Base-by-base conservation (phyloP, 92 coral and sea anemone species). In the Phymanthus crucifer region DNA sequence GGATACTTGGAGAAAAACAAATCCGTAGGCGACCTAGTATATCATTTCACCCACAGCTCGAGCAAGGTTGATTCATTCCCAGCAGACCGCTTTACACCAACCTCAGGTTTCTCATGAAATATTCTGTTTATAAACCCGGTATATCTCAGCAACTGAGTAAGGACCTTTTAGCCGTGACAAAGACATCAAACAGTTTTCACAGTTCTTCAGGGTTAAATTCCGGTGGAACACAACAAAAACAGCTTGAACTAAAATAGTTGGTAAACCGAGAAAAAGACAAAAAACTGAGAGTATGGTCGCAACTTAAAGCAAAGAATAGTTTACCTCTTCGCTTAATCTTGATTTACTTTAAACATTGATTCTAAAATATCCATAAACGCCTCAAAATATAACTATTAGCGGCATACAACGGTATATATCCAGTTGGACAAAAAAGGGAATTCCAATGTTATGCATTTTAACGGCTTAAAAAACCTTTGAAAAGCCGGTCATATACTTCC, bases 1-100 rank as follows among this genome's bases (percentile, higher is more conserved):
- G 80, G 80, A 64, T 64, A 34, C 48, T 52, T 3, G 64, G 35
- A 38, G 17, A 11, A 77, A 77, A 77, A 69, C 46, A 61, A 77
- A 45, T 50, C 66, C 5, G 16, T 61, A 54, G 68, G 33, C 36
- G 68, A 26, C 34, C 35, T 7, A 4, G 68, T 24, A 27, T 3
- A 61, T 61, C 3, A 34, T 29, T 61, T 4, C 26, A 29, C 34
- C 36, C 29, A 24, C 19, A 61, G 34, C 34, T 61, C 68, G 5
- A 23, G 8, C 68, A 61, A 61, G 68, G 32, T 12, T 6, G 68
- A 12, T 61, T 29, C 33, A 24, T 61, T 61, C 68, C 2, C 68
- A 27, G 68, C 34, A 7, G 33, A 24, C 0, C 27, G 64, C 32
- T 61, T 18, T 27, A 29, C 17, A 61, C 32, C 33, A 29, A 54